phyloP scores from a whole-genome alignment of 2,797 vertebrate species.

The Ctenosaura bakeri region DNA sequence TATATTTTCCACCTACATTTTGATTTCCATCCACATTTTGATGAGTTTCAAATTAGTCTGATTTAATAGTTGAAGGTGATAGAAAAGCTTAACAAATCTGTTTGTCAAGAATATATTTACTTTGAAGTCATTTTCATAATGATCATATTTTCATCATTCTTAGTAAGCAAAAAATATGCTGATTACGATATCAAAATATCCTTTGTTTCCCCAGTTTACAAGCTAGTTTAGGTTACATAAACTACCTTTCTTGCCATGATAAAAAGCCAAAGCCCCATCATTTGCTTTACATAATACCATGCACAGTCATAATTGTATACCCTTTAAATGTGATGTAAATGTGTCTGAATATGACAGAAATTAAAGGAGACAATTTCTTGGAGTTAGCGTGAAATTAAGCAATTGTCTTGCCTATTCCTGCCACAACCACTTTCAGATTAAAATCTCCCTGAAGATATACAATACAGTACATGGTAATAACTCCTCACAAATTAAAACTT shows the following conservation, averaged over 20 bases:
- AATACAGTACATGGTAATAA: slow-evolving; percentile 55
- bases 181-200: background rate
- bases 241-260: slow-evolving; percentile 3
- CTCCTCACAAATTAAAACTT: slow-evolving; percentile 48
- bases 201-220: background rate
- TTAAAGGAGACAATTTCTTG: slow-evolving; percentile 19
- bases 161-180: background rate
- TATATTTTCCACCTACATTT: background rate
- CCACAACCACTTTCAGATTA: slow-evolving; percentile 64
- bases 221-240: slow-evolving; percentile 10
- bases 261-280: slow-evolving; percentile 31
- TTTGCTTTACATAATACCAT: slow-evolving; percentile 22
- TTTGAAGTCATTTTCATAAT: background rate
- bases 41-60: background rate
- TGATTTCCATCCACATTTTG: background rate
- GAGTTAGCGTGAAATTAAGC: slow-evolving; percentile 44
- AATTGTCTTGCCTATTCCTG: slow-evolving; percentile 35
- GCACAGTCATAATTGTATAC: slow-evolving; percentile 25
- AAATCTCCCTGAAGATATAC: slow-evolving; percentile 46
- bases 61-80: background rate
- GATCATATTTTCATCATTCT: background rate
- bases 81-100: background rate
- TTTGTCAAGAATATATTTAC: background rate
- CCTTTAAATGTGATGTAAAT: slow-evolving; percentile 18
- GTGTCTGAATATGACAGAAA: slow-evolving; percentile 33